phyloP scores from a whole-genome alignment of 1,140 invertebrate genomes.

The Leptoteleia sp. region DNA sequence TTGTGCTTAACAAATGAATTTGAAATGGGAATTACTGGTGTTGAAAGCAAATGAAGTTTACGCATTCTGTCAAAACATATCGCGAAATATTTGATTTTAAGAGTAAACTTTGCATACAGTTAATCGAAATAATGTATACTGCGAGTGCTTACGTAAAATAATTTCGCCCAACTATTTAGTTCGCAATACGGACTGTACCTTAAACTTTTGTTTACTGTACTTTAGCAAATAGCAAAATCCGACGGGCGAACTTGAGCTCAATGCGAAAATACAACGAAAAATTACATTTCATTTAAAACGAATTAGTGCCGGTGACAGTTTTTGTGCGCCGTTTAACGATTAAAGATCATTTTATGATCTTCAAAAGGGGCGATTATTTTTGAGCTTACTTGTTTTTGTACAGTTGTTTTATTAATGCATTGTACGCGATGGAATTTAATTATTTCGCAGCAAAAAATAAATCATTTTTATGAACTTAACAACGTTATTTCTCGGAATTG shows the following conservation, averaged over 20 bases:
- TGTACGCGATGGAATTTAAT: too few species aligned
- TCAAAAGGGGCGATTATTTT: too few species aligned
- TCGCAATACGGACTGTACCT: background rate
- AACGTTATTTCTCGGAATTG: too few species aligned
- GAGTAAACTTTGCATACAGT: slow-evolving; percentile 27
- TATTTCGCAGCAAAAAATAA: too few species aligned
- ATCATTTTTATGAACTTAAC: too few species aligned
- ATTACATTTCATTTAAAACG: slow-evolving; percentile 7
- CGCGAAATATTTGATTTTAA: slow-evolving; percentile 31
- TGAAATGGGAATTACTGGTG: slow-evolving; percentile 3
- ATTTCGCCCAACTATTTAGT: slow-evolving; percentile 35
- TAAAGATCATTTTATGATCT: too few species aligned
- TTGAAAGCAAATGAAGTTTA: slow-evolving; percentile 7
- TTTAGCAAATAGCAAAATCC: slow-evolving; percentile 18
- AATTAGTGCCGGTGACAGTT: slow-evolving; percentile 5
- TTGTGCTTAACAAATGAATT: slow-evolving; percentile 10
- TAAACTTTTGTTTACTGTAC: slow-evolving; percentile 12
- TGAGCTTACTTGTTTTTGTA: too few species aligned
- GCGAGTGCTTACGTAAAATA: slow-evolving; percentile 18
- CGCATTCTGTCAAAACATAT: slow-evolving; percentile 6
- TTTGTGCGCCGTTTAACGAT: too few species aligned
- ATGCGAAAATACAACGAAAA: too few species aligned
- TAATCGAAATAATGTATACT: slow-evolving; percentile 44
- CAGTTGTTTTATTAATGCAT: too few species aligned
- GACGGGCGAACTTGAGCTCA: background rate